Evolutionary conservation across 2,888 invertebrate genomes (phyloP).

Genomic region (Halictus quadricinctus): DNA sequence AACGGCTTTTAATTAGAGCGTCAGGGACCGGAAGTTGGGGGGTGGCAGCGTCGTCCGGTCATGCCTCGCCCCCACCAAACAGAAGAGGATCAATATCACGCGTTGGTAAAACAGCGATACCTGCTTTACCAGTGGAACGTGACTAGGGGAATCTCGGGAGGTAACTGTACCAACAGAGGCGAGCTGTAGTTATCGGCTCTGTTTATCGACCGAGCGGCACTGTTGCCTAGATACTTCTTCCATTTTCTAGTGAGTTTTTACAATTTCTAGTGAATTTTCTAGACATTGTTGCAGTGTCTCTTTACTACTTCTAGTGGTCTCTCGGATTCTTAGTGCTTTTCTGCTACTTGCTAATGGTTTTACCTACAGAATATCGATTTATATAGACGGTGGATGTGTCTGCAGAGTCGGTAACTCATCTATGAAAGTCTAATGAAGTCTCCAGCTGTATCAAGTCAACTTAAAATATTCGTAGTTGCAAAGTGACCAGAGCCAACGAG

Average conservation of each 20-base stretch:
- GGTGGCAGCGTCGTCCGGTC: neutral
- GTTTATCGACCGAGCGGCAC: neutral
- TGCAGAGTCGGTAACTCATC: no score
- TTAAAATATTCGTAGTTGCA: no score
- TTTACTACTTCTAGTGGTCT: no score
- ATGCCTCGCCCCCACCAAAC: neutral
- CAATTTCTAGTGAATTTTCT: neutral
- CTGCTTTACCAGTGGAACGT: neutral
- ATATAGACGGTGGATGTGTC: no score
- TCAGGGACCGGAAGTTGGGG: neutral
- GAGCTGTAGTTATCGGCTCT: neutral
- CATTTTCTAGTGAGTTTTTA: neutral
- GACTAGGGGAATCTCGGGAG: neutral
- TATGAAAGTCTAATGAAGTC: no score
- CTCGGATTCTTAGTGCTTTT: no score
- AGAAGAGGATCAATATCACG: neutral
- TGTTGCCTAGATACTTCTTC: neutral
- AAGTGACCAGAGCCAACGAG: no score
- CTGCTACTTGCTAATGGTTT: no score
- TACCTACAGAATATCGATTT: no score
- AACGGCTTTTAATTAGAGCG: slow-evolving; percentile 29
- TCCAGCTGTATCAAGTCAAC: no score
- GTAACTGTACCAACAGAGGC: neutral
- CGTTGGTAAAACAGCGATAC: slow-evolving; percentile 24
- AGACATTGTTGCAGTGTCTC: no score